Percentiles rank a stretch among this genome's conserved stretches.
phyloP scores from a whole-genome alignment of 2,888 invertebrate genomes.

The Syritta pipiens region DNA sequence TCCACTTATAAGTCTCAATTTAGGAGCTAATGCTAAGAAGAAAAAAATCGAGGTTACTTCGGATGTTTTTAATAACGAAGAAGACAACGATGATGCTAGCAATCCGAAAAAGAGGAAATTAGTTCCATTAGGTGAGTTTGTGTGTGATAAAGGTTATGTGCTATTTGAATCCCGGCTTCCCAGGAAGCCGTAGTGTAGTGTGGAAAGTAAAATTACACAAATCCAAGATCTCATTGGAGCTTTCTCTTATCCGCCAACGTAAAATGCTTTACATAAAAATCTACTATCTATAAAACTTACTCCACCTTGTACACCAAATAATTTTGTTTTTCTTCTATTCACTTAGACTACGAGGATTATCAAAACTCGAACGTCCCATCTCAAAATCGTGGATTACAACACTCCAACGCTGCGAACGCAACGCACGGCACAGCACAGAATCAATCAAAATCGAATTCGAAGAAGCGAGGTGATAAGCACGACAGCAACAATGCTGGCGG shows the following conservation, averaged over 20 bases:
- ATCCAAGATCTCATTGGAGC: no score
- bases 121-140: constrained; percentile 84
- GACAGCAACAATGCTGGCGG: constrained; percentile 74
- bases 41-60: constrained; percentile 90
- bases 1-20: constrained; percentile 79
- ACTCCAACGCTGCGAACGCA: constrained; percentile 44
- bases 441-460: constrained; percentile 63
- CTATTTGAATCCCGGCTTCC: no score
- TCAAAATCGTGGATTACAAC: constrained; percentile 56
- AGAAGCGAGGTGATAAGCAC: constrained; percentile 75
- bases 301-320: not conserved
- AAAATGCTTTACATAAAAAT: no score
- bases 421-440: constrained; percentile 44
- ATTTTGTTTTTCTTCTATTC: not conserved
- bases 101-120: constrained; percentile 87
- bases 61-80: constrained; percentile 92
- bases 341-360: constrained; percentile 77
- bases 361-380: constrained; percentile 67
- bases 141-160: no score
- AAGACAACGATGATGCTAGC: constrained; percentile 83
- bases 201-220: no score
- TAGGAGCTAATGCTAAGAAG: constrained; percentile 79
- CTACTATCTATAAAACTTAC: not conserved
- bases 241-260: no score
- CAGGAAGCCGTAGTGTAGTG: no score